Percentiles rank a stretch among this genome's conserved stretches.
phyloP scores from a whole-genome alignment of 2,888 invertebrate species.

The Ctenicera cuprea region DNA sequence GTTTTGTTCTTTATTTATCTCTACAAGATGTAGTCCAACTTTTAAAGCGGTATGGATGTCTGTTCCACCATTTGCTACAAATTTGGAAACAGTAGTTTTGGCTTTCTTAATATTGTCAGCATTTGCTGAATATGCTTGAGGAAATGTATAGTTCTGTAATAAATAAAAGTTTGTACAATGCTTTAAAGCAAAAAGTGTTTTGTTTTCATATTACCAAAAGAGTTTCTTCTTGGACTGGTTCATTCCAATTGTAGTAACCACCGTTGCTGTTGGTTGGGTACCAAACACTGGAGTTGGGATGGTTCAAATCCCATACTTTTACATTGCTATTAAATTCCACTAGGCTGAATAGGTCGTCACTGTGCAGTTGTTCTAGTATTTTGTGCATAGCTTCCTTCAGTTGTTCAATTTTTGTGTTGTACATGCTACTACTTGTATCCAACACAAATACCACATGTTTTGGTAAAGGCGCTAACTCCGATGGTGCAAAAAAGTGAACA shows the following conservation, averaged over 20 bases:
- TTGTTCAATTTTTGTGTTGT: conserved; percentile 80
- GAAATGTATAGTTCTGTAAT: conserved; percentile 65
- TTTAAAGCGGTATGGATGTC: conserved; percentile 81
- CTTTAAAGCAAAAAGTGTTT: no score
- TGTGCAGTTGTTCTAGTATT: conserved; percentile 79
- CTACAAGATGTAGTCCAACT: conserved; percentile 71
- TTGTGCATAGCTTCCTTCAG: conserved; percentile 81
- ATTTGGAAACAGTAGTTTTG: conserved; percentile 75
- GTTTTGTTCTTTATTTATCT: conserved; percentile 55
- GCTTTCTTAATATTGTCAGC: conserved; percentile 77
- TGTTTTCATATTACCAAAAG: no score
- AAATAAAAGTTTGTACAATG: not conserved
- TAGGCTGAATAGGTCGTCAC: conserved; percentile 81
- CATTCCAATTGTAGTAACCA: not conserved
- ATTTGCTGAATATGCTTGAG: conserved; percentile 75
- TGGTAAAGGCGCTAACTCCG: conserved; percentile 75
- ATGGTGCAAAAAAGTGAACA: conserved; percentile 84
- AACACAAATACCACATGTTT: conserved; percentile 85
- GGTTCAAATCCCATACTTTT: conserved; percentile 75
- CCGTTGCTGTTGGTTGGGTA: conserved; percentile 53
- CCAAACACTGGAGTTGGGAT: conserved; percentile 69
- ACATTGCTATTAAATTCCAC: conserved; percentile 78
- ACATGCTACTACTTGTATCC: conserved; percentile 86
- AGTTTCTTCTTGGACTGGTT: not conserved
- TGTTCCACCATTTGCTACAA: conserved; percentile 78